Evolutionary conservation across 2,797 vertebrate genomes (phyloP).

Genomic region (Lepus oiostolus): DNA sequence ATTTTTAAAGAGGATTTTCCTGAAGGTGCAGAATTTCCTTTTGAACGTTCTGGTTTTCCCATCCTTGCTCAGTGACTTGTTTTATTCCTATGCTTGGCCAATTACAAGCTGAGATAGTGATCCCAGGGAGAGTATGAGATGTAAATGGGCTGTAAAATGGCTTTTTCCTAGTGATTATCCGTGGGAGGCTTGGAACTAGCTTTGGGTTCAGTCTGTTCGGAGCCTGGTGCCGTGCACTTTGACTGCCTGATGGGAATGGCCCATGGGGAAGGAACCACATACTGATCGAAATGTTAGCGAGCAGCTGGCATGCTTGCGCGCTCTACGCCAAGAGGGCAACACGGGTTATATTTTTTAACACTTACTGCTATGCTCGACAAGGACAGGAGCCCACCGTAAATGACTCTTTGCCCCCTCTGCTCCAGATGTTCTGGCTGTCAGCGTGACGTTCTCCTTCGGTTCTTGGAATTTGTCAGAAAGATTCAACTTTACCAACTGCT

Average conservation of each 20-base stretch:
- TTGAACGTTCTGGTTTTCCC: neutral
- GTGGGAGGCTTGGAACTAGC: conserved; percentile 49
- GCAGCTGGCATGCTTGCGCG: conserved; percentile 72
- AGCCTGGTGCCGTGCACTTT: neutral
- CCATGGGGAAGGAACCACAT: conserved; percentile 36
- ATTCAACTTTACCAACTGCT: conserved; percentile 85
- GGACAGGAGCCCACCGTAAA: conserved; percentile 50
- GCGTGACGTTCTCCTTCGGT: conserved; percentile 84
- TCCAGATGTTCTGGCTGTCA: conserved; percentile 87
- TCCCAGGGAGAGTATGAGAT: conserved; percentile 77
- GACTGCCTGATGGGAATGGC: conserved; percentile 51
- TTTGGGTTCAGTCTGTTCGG: conserved; percentile 65
- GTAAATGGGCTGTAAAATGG: conserved; percentile 84
- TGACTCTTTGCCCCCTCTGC: conserved; percentile 77
- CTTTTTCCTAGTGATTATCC: conserved; percentile 82
- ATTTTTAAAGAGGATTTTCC: conserved; percentile 20
- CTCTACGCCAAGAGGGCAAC: neutral
- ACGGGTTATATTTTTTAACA: conserved; percentile 61
- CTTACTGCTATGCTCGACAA: conserved; percentile 52
- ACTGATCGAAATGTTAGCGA: conserved; percentile 53
- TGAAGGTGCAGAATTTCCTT: conserved; percentile 56
- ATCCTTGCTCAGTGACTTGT: conserved; percentile 79
- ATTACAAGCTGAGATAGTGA: conserved; percentile 82
- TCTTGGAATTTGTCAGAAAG: conserved; percentile 88
- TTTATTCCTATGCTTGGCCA: conserved; percentile 79